phyloP scores from a whole-genome alignment of 2,888 invertebrate genomes.

The Portevinia maculata region DNA sequence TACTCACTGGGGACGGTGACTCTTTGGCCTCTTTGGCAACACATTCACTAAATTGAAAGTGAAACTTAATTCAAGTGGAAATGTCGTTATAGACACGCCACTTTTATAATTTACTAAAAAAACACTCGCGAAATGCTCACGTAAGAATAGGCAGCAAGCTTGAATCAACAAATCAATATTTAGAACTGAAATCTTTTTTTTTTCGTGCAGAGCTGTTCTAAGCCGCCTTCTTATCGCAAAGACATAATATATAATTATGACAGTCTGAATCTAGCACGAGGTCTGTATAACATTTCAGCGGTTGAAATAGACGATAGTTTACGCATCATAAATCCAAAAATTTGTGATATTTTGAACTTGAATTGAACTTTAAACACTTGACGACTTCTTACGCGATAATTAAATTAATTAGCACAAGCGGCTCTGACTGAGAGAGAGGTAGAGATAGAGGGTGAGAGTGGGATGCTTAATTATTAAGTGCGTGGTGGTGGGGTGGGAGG shows the following conservation, averaged over 20 bases:
- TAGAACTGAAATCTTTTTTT: background rate
- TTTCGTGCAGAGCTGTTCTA: background rate
- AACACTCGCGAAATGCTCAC: background rate
- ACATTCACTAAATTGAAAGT: constrained; percentile 11
- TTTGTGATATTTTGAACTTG: constrained; percentile 35
- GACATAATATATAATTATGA: constrained; percentile 1
- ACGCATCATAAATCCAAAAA: constrained; percentile 33
- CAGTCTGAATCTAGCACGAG: background rate
- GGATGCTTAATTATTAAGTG: too few relatives aligned
- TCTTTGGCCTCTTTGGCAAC: background rate
- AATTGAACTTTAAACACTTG: background rate
- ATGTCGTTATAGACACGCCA: background rate
- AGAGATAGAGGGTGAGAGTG: background rate
- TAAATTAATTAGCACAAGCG: constrained; percentile 15
- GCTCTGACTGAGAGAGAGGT: background rate
- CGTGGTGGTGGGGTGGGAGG: too few relatives aligned
- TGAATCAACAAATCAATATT: constrained; percentile 23
- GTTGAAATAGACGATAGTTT: constrained; percentile 13
- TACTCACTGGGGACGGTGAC: constrained; percentile 23
- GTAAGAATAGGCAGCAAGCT: background rate
- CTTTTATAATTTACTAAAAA: background rate
- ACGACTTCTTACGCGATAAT: constrained; percentile 32
- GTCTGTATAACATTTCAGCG: constrained; percentile 9
- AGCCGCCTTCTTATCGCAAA: constrained; percentile 13
- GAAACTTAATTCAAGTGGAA: background rate